These are phyloP conservation scores for Drosophila sp. DNA, from an alignment of 1,140 invertebrate species.

Conservation along the genomic window DNA sequence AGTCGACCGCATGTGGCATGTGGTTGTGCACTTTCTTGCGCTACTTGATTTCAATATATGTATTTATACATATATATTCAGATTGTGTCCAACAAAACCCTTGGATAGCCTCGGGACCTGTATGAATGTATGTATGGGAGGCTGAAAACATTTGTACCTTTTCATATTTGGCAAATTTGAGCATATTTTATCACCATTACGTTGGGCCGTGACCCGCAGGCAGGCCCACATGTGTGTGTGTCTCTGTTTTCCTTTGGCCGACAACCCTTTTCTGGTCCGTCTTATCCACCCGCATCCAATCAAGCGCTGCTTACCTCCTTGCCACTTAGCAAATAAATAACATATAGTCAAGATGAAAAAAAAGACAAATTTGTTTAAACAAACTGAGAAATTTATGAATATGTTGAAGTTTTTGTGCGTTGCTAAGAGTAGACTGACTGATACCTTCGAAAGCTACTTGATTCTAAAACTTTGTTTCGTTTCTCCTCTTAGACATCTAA, in stretches of 20 bases:
- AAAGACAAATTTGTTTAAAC: constrained; percentile 69
- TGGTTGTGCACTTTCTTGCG: constrained; percentile 29
- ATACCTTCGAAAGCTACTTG: no score
- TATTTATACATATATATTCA: constrained; percentile 29
- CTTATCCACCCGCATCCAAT: constrained; percentile 57
- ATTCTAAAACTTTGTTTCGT: no score
- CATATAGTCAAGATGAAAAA: constrained; percentile 46
- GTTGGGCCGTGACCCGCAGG: constrained; percentile 66
- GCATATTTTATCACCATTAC: constrained; percentile 82
- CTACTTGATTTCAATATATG: constrained; percentile 61
- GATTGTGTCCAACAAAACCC: constrained; percentile 45
- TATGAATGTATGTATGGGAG: background rate
- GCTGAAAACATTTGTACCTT: constrained; percentile 52
- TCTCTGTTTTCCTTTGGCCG: constrained; percentile 30
- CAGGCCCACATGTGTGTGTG: constrained; percentile 21
- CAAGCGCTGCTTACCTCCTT: constrained; percentile 46
- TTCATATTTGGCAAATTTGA: constrained; percentile 82
- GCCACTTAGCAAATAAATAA: constrained; percentile 78
- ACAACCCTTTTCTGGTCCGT: constrained; percentile 44
- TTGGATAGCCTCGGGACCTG: constrained; percentile 18
- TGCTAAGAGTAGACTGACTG: no score
- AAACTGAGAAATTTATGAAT: constrained; percentile 78
- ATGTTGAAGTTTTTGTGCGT: constrained; percentile 45
- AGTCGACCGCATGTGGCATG: background rate
- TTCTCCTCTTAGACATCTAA: no score